Evolutionary conservation across 2,797 vertebrate species (phyloP).

Genomic region (Selene dorsalis): DNA sequence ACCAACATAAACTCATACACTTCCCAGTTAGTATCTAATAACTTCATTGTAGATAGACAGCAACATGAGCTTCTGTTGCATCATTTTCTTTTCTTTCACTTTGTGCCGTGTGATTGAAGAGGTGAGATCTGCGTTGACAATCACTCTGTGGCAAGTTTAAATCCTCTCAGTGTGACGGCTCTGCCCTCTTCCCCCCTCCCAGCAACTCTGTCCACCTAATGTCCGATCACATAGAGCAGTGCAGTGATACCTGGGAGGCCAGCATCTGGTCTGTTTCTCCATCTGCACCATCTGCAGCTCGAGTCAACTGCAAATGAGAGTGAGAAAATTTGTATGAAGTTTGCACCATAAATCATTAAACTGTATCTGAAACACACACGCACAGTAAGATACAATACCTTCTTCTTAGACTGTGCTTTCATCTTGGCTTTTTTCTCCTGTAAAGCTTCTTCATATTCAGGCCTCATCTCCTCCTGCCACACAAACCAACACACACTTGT

Average conservation of each 20-base stretch:
- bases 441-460: constrained; percentile 93
- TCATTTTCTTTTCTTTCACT: background rate
- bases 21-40: background rate
- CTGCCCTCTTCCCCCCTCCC: background rate
- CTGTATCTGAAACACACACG: constrained; percentile 9
- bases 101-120: background rate
- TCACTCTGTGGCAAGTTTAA: constrained; percentile 20
- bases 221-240: constrained; percentile 61
- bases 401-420: constrained; percentile 74
- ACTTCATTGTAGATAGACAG: background rate
- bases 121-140: background rate
- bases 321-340: background rate
- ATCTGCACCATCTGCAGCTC: constrained; percentile 63
- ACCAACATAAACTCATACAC: constrained; percentile 39
- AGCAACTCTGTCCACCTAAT: constrained; percentile 27
- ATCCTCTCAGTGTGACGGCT: constrained; percentile 29
- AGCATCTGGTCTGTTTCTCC: constrained; percentile 82
- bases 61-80: constrained; percentile 3
- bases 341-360: background rate
- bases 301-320: constrained; percentile 45
- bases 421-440: constrained; percentile 89
- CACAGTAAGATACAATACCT: constrained; percentile 52
- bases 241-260: constrained; percentile 75
- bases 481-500: constrained; percentile 28
- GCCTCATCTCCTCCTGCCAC: constrained; percentile 90